Base-by-base conservation (phyloP, 1,140 invertebrate species). In the Drosophila willistoni region DNA sequence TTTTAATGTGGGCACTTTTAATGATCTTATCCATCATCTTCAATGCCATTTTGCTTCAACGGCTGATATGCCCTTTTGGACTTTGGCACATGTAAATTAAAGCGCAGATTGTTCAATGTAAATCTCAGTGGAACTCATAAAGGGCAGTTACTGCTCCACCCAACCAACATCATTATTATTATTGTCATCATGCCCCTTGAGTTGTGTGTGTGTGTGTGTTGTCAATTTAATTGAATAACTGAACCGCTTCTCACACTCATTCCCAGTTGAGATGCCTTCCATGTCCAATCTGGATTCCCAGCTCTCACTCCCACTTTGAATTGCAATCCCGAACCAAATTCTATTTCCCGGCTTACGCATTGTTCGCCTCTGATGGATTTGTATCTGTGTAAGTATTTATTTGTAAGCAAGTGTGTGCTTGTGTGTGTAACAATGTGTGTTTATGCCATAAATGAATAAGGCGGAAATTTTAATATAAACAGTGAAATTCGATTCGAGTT, bases 381-480 rank as follows among this genome's bases (percentile, higher is more conserved):
- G 68, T 61, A 55, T 66, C 51, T 69, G 59, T 33, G 39, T 64
- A 19, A 19, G 54, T 66, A 14, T 39, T 19, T 55, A 7, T 77
- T 13, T 65, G 39, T 29, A 29, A 6, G 29, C 6, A 10, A 61
- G 42, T 47, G 17, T 62, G 19, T 67, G 42, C 2, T 22, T 22
- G 19, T 22, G 19, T 22, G 19, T 22, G 19, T 22, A 22, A 22
- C 19, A 1, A 22, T 33, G 34, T 51, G 25, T 68, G 22, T 62
- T n/a, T 64, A 54, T 64, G 71, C 54, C 65, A 81, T 72, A 67
- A 65, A 79, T 87, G 68, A 87, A 80, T 80, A 72, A 80, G 84
- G 83, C 83, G 83, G 83, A 87, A 87, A 87, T 87, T 87, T 87
- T 89, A 87, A 87, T 87, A 89, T 87, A 89, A 86, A 71, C 75